Conservation (phyloP, 2,113 vertebrate genomes). For the Poeciliopsis retropinna region DNA sequence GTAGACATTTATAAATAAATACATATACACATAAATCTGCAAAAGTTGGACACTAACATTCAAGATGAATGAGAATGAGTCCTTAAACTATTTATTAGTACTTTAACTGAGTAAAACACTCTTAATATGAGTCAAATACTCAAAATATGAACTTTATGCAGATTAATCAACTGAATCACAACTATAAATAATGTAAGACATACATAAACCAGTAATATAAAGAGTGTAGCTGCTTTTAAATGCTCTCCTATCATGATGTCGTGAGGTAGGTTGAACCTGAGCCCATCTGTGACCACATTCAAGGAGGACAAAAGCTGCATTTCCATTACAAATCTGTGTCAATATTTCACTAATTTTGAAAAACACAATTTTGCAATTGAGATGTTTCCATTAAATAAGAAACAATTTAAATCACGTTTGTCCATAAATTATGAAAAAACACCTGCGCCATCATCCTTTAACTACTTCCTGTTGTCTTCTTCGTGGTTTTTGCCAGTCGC, state of each 20-base stretch:
- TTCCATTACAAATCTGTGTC: too few relatives aligned
- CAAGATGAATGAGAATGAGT: background rate
- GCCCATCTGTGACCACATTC: background rate
- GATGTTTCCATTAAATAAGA: too few relatives aligned
- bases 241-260: background rate
- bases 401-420: too few relatives aligned
- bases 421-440: too few relatives aligned
- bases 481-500: too few relatives aligned
- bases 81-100: background rate
- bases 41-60: background rate
- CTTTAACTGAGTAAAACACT: conserved; percentile 1
- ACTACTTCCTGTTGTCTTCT: too few relatives aligned
- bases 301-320: background rate
- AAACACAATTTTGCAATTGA: too few relatives aligned
- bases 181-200: background rate
- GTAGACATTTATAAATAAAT: background rate
- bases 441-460: too few relatives aligned
- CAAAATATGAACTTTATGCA: conserved; percentile 2
- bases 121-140: conserved; percentile 1
- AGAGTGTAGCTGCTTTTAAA: conserved; percentile 34
- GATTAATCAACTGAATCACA: background rate
- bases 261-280: conserved; percentile 33
- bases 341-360: too few relatives aligned
- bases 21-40: conserved; percentile 3
- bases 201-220: background rate